A percentile compares a stretch with the other conserved stretches of the same genome.
Evolutionary conservation across 2,113 vertebrate species (phyloP).

Genomic region (Ochotona curzoniae): DNA sequence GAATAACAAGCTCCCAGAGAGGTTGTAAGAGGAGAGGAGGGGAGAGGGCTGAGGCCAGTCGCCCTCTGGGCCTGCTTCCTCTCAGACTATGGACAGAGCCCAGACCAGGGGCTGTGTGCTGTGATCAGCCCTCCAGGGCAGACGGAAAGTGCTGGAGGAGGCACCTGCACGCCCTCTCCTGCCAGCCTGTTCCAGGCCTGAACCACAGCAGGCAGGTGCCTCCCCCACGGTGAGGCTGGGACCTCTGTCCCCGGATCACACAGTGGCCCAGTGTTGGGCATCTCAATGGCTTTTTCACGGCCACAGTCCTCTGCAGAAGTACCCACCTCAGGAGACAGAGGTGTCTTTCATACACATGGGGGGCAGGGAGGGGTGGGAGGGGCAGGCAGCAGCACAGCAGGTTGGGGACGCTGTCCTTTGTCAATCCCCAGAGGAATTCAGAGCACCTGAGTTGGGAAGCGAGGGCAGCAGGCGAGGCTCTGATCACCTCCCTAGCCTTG

Average conservation of each 20-base stretch:
- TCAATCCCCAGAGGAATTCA: neutral
- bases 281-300: neutral
- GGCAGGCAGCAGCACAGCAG: neutral
- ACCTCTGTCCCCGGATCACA: neutral
- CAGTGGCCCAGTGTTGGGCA: neutral
- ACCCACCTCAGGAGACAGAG: neutral
- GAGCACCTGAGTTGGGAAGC: neutral
- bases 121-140: neutral
- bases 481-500: neutral
- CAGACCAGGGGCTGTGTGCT: neutral
- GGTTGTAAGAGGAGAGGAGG: no score
- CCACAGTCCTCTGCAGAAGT: neutral
- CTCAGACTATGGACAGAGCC: no score
- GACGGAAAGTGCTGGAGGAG: neutral
- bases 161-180: neutral
- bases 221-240: neutral
- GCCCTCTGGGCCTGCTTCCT: neutral
- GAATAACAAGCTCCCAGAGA: neutral
- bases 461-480: neutral
- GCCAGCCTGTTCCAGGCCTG: neutral
- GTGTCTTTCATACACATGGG: accelerated
- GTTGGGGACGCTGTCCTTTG: neutral
- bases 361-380: neutral
- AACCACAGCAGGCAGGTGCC: neutral
- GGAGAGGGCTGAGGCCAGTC: neutral